Percentiles rank a stretch among this genome's conserved stretches.
phyloP scores from a whole-genome alignment of 1,140 invertebrate genomes.

The Drosophila melanica region DNA sequence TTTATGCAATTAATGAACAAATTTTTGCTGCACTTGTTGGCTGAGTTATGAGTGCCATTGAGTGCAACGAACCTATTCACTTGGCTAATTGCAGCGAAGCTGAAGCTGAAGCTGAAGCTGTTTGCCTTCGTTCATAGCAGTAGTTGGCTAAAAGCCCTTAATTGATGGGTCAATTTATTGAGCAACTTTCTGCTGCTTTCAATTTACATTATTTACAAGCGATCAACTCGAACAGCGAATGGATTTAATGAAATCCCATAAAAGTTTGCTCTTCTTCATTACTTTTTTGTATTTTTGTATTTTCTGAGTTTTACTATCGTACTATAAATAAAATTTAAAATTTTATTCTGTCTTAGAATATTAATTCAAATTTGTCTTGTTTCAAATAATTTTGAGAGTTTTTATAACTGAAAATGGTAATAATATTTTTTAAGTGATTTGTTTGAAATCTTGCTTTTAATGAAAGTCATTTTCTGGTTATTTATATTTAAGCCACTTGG shows the following conservation, averaged over 20 bases:
- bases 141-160: constrained; percentile 13
- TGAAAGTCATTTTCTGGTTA: too few species aligned
- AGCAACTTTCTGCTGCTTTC: neutral
- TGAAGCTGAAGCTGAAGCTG: constrained; percentile 22
- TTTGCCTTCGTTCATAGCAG: constrained; percentile 4
- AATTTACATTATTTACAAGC: neutral
- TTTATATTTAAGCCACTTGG: too few species aligned
- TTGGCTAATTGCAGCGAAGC: constrained; percentile 22
- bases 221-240: neutral
- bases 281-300: too few species aligned
- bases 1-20: constrained; percentile 65
- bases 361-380: too few species aligned
- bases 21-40: constrained; percentile 35
- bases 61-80: constrained; percentile 45
- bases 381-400: too few species aligned
- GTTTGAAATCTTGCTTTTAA: too few species aligned
- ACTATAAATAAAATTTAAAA: too few species aligned
- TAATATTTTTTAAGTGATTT: too few species aligned
- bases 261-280: too few species aligned
- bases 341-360: too few species aligned
- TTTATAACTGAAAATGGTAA: too few species aligned
- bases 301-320: too few species aligned
- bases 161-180: constrained; percentile 3
- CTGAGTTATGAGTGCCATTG: constrained; percentile 44
- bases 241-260: neutral